Percentiles rank a stretch among this genome's conserved stretches.
Conservation (phyloP, 2,888 invertebrate species). For the Ormyrus nitidulus region DNA sequence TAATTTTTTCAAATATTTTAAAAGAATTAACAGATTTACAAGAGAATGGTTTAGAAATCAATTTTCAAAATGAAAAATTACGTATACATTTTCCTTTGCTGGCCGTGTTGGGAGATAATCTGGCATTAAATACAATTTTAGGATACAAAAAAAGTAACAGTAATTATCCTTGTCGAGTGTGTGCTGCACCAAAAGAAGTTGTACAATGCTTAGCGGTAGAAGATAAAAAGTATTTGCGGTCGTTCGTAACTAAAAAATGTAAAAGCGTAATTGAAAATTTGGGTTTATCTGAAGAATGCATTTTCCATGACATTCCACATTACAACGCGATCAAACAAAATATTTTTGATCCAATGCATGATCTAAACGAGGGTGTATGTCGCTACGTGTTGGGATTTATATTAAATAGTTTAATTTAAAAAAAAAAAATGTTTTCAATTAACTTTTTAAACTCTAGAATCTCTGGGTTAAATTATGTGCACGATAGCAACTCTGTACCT, state of each 20-base stretch:
- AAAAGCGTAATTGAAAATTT: not conserved
- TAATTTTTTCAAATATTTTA: conserved; percentile 42
- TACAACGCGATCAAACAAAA: not conserved
- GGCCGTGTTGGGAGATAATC: conserved; percentile 16
- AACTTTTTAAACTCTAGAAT: not conserved
- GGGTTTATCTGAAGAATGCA: not conserved
- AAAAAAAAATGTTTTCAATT: conserved; percentile 2
- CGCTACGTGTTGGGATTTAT: conserved; percentile 12
- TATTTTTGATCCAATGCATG: conserved; percentile 19
- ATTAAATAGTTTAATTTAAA: not conserved
- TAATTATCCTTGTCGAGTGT: conserved; percentile 11
- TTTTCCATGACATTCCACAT: not conserved
- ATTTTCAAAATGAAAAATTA: not conserved
- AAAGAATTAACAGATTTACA: conserved; percentile 1
- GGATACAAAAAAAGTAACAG: conserved; percentile 8
- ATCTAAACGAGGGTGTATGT: conserved; percentile 17
- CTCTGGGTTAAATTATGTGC: not conserved
- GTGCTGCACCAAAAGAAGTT: not conserved
- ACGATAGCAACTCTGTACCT: not conserved
- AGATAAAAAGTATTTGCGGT: not conserved
- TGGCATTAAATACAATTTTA: conserved; percentile 11
- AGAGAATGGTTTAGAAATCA: not conserved
- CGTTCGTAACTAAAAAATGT: not conserved
- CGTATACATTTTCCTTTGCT: not conserved
- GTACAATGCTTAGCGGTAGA: not conserved